Evolutionary conservation across 2,113 vertebrate species (phyloP).

Genomic region (Thalassoma bifasciatum): DNA sequence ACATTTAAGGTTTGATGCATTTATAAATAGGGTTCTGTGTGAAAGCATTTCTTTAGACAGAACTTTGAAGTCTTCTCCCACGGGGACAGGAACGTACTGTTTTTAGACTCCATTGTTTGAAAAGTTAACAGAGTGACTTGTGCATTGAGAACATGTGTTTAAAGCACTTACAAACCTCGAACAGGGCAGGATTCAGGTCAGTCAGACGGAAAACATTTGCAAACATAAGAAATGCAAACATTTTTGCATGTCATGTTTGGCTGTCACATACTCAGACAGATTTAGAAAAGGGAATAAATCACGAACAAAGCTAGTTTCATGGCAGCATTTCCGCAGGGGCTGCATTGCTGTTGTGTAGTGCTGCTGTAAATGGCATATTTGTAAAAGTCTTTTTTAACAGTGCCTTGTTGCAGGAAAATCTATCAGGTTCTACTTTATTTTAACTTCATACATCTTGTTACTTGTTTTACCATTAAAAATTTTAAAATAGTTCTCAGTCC

Average conservation of each 20-base stretch:
- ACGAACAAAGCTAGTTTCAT: constrained; percentile 41
- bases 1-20: constrained; percentile 65
- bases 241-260: constrained; percentile 23
- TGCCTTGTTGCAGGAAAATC: not conserved
- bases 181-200: constrained; percentile 40
- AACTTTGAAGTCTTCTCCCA: constrained; percentile 65
- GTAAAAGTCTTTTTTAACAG: not conserved
- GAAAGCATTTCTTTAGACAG: constrained; percentile 52
- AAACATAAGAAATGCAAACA: constrained; percentile 73
- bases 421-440: not conserved
- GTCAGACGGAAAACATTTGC: constrained; percentile 64
- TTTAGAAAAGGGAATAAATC: not conserved
- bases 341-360: not conserved
- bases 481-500: too few relatives aligned
- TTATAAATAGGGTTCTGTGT: constrained; percentile 75
- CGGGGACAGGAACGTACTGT: constrained; percentile 51
- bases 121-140: constrained; percentile 50
- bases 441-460: not conserved
- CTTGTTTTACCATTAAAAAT: too few relatives aligned
- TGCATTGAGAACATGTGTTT: constrained; percentile 56
- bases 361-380: constrained; percentile 10
- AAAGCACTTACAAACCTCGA: constrained; percentile 38
- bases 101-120: constrained; percentile 71
- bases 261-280: constrained; percentile 40
- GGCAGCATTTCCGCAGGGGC: constrained; percentile 48